Percentiles rank a stretch among this genome's conserved stretches.
These are phyloP conservation scores for Scaptomyza flava DNA, from an alignment of 2,888 invertebrate species.

Conservation along the genomic window DNA sequence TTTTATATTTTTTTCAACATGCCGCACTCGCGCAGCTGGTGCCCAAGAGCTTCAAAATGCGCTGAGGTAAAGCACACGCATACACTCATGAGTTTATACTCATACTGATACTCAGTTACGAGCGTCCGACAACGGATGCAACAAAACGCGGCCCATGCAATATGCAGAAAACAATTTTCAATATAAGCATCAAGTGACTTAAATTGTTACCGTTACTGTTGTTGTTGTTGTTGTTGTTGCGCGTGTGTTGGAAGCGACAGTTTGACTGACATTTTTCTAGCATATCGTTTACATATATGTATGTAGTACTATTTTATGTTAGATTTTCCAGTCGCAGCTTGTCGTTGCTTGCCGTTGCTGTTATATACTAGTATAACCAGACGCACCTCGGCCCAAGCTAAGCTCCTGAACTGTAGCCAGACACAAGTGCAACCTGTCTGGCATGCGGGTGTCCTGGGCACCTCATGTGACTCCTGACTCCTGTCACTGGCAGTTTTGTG, in stretches of 20 bases:
- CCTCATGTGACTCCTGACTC: constrained; percentile 71
- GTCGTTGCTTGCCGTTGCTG: constrained; percentile 58
- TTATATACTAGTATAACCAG: constrained; percentile 65
- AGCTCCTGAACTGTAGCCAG: constrained; percentile 39
- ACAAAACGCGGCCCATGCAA: constrained; percentile 57
- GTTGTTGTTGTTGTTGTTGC: constrained; percentile 46
- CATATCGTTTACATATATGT: constrained; percentile 82
- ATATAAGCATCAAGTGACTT: constrained; percentile 81
- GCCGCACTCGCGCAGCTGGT: constrained; percentile 70
- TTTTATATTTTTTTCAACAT: constrained; percentile 64
- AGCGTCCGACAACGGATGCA: constrained; percentile 71
- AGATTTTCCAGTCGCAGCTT: constrained; percentile 67
- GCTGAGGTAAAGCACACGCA: constrained; percentile 49
- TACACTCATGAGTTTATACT: constrained; percentile 30
- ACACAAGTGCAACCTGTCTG: constrained; percentile 67
- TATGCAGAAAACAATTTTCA: constrained; percentile 79
- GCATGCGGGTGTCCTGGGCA: constrained; percentile 45
- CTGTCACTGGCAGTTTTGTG: constrained; percentile 74
- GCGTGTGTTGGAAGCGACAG: constrained; percentile 83
- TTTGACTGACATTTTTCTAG: constrained; percentile 83
- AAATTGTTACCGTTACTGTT: no score
- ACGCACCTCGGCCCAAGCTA: constrained; percentile 60
- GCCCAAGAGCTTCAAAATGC: constrained; percentile 36
- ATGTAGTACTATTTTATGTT: constrained; percentile 52
- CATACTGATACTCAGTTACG: constrained; percentile 28